Conservation (phyloP, 2,797 vertebrate genomes). For the Myripristis murdjan region DNA sequence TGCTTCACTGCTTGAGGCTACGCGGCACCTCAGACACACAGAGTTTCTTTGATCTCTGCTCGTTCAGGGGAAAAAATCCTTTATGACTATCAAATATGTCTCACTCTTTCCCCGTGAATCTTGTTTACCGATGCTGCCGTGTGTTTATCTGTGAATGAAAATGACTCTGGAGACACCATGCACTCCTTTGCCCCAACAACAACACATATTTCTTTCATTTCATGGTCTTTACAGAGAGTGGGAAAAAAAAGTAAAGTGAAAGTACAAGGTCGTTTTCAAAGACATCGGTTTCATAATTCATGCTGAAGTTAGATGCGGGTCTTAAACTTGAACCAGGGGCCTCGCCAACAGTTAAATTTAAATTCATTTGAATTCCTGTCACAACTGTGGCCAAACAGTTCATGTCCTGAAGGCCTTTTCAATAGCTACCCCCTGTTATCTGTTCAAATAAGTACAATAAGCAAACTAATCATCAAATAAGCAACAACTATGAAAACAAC, state of each 20-base stretch:
- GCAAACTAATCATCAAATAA: constrained; percentile 52
- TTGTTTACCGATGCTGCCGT: constrained; percentile 86
- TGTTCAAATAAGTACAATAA: constrained; percentile 50
- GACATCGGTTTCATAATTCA: constrained; percentile 79
- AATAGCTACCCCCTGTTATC: constrained; percentile 45
- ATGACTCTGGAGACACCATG: constrained; percentile 84
- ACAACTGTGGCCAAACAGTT: constrained; percentile 55
- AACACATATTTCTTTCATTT: constrained; percentile 83
- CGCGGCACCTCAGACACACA: constrained; percentile 83
- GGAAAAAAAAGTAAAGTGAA: constrained; percentile 76
- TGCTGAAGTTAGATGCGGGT: constrained; percentile 69
- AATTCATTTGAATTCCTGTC: constrained; percentile 31
- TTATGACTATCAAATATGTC: constrained; percentile 88
- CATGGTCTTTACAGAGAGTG: constrained; percentile 82
- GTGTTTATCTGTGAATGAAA: constrained; percentile 87
- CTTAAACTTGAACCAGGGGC: constrained; percentile 69
- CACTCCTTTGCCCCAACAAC: constrained; percentile 81
- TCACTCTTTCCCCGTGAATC: constrained; percentile 85
- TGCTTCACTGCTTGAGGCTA: constrained; percentile 86
- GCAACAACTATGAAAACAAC: constrained; percentile 22
- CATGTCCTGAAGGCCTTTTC: constrained; percentile 46
- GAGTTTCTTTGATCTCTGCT: constrained; percentile 86
- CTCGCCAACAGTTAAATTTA: constrained; percentile 73
- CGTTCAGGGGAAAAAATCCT: constrained; percentile 86
- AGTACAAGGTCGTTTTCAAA: constrained; percentile 84